These are phyloP conservation scores for Stigmatopora argus DNA, from an alignment of 2,113 vertebrate genomes.

Conservation along the genomic window DNA sequence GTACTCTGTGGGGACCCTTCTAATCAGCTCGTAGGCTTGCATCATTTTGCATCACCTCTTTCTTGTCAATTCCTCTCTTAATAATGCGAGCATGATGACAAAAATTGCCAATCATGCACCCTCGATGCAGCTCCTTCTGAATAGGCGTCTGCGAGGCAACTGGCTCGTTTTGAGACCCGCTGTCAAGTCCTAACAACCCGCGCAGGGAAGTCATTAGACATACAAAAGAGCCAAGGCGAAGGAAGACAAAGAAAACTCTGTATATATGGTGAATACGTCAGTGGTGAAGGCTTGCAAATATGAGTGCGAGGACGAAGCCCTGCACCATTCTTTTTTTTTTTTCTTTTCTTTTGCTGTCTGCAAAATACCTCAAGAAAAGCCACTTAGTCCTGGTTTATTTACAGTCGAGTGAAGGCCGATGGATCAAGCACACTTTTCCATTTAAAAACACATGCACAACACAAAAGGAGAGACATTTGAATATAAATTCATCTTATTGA, in stretches of 20 bases:
- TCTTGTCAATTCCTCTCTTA: slow-evolving; percentile 98
- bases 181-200: slow-evolving; percentile 99
- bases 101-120: slow-evolving; percentile 99
- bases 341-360: not conserved
- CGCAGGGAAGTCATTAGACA: slow-evolving; percentile 99
- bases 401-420: slow-evolving; percentile 81
- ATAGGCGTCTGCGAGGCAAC: slow-evolving; percentile 93
- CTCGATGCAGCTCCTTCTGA: slow-evolving; percentile 98
- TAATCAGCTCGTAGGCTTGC: slow-evolving; percentile 87
- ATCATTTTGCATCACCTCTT: slow-evolving; percentile 83
- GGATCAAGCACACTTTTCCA: slow-evolving; percentile 93
- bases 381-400: slow-evolving; percentile 67
- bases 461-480: slow-evolving; percentile 76
- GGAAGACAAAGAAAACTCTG: slow-evolving; percentile 83
- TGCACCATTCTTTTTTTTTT: not conserved
- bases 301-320: slow-evolving; percentile 65
- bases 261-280: slow-evolving; percentile 80
- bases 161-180: slow-evolving; percentile 96
- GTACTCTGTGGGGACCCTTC: slow-evolving; percentile 79
- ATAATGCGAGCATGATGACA: slow-evolving; percentile 99
- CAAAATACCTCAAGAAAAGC: slow-evolving; percentile 69
- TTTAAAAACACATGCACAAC: slow-evolving; percentile 71
- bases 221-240: slow-evolving; percentile 95
- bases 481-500: slow-evolving; percentile 77
- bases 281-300: slow-evolving; percentile 75